phyloP scores from a whole-genome alignment of 1,140 invertebrate genomes.

The Tribolium madens region DNA sequence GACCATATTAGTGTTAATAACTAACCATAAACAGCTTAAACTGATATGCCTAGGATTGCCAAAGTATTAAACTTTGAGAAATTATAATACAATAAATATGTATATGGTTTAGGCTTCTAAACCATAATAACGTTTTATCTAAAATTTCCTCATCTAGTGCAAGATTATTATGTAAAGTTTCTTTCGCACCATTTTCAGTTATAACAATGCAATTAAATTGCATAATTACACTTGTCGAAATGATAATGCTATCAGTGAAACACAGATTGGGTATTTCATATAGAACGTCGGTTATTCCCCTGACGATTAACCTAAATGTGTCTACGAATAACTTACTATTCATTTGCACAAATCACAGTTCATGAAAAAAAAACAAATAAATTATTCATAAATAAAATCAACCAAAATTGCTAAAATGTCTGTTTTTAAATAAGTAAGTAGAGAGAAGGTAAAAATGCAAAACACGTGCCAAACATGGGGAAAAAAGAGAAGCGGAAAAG shows the following conservation, averaged over 20 bases:
- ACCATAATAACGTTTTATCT: conserved; percentile 3
- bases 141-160: neutral
- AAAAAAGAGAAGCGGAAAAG: conserved; percentile 5
- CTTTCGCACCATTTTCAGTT: neutral
- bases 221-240: neutral
- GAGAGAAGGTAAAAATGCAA: neutral
- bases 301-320: neutral
- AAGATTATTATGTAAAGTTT: neutral
- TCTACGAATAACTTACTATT: neutral
- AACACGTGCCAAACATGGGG: neutral
- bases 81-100: conserved; percentile 36
- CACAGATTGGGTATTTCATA: neutral
- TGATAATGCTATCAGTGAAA: neutral
- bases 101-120: conserved; percentile 10
- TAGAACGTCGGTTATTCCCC: neutral
- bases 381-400: conserved; percentile 14
- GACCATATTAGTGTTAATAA: conserved; percentile 7
- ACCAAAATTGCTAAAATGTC: neutral
- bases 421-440: neutral
- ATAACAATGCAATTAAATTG: neutral
- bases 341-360: neutral
- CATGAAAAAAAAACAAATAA: neutral
- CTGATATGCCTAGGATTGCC: conserved; percentile 11
- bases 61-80: conserved; percentile 23
- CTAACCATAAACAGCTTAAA: conserved; percentile 24